A percentile compares a stretch with the other conserved stretches of the same genome.
Evolutionary conservation across 2,888 invertebrate species (phyloP).

Genomic region (Dryococelus australis): DNA sequence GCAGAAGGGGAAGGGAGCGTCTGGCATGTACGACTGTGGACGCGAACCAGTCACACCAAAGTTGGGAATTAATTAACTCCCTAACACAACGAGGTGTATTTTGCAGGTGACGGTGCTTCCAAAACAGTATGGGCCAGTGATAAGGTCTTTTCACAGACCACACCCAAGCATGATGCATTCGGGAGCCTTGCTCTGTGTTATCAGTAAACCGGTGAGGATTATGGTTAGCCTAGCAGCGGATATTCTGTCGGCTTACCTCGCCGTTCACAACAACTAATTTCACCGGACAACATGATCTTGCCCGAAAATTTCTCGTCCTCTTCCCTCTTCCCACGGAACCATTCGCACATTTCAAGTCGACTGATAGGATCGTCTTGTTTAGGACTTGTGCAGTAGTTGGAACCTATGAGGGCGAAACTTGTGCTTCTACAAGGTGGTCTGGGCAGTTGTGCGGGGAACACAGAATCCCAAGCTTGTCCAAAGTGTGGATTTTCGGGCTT

Average conservation of each 20-base stretch:
- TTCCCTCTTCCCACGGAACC: neutral
- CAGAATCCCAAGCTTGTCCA: no score
- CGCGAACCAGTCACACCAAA: neutral
- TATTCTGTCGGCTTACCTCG: slow-evolving; percentile 12
- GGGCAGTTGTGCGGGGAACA: no score
- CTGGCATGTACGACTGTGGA: neutral
- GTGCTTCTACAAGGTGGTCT: no score
- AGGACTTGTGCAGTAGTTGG: neutral
- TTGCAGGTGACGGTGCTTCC: neutral
- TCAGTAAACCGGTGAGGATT: neutral
- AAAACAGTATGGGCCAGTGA: neutral
- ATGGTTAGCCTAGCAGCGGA: neutral
- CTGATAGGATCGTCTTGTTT: neutral
- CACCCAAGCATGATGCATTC: neutral
- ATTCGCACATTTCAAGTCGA: neutral
- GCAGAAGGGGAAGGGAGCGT: neutral
- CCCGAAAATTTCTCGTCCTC: neutral
- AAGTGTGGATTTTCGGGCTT: no score
- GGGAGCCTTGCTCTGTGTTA: neutral
- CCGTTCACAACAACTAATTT: neutral
- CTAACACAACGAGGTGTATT: neutral
- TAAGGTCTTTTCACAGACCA: neutral
- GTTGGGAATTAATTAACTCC: neutral
- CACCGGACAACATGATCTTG: neutral
- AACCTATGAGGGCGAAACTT: neutral